Percentiles rank a stretch among this genome's conserved stretches.
These are phyloP conservation scores for Drosophila kikkawai DNA, from an alignment of 1,140 invertebrate genomes.

Conservation along the genomic window DNA sequence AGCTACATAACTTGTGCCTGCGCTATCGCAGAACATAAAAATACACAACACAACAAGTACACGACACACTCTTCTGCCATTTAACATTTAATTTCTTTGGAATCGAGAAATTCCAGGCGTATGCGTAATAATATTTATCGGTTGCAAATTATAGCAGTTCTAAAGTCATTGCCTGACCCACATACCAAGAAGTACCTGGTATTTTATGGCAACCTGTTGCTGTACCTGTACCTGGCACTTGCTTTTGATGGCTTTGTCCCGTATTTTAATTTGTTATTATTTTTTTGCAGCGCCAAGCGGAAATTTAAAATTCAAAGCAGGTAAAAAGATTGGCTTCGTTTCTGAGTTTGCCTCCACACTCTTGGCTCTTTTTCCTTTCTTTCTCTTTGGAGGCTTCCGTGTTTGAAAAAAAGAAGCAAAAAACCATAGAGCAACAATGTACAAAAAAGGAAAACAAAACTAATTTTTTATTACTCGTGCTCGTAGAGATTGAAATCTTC, in stretches of 20 bases:
- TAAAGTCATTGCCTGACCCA: slow-evolving; percentile 35
- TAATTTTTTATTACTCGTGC: slow-evolving; percentile 42
- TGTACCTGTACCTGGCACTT: slow-evolving; percentile 39
- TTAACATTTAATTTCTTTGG: slow-evolving; percentile 36
- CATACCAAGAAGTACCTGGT: slow-evolving; percentile 30
- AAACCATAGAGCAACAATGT: slow-evolving; percentile 13
- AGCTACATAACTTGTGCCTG: slow-evolving; percentile 28
- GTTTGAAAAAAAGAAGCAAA: slow-evolving; percentile 44
- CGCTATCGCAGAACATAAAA: slow-evolving; percentile 25
- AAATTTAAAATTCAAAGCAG: slow-evolving; percentile 69
- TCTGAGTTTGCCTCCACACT: slow-evolving; percentile 2
- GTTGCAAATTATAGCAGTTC: slow-evolving; percentile 13
- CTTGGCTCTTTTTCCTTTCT: slow-evolving; percentile 7
- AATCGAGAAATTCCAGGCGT: slow-evolving; percentile 37
- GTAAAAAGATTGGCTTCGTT: slow-evolving; percentile 44
- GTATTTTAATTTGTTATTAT: slow-evolving; percentile 5
- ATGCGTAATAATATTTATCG: slow-evolving; percentile 39
- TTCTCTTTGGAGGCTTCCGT: slow-evolving; percentile 53
- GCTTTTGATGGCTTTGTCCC: slow-evolving; percentile 31
- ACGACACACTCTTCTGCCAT: slow-evolving; percentile 16
- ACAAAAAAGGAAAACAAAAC: slow-evolving; percentile 19
- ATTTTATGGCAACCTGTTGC: slow-evolving; percentile 15
- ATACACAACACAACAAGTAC: not conserved
- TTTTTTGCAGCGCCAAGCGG: slow-evolving; percentile 19
- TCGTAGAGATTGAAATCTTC: slow-evolving; percentile 45